These are phyloP conservation scores for Diglossa cyanea DNA, from an alignment of 2,797 vertebrate genomes.

Conservation along the genomic window DNA sequence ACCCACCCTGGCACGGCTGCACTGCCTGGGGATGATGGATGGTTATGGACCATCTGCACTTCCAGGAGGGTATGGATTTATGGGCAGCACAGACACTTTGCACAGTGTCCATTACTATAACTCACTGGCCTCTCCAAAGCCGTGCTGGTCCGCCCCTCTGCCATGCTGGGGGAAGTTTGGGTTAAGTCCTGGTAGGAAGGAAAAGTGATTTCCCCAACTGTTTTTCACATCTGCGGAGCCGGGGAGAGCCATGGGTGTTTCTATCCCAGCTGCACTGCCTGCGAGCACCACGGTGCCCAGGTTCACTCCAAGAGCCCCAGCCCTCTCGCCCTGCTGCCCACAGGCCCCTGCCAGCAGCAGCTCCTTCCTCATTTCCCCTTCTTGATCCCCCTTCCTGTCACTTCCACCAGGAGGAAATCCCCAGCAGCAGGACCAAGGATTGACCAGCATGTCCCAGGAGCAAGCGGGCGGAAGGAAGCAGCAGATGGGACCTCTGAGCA, in stretches of 20 bases:
- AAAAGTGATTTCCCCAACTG: neutral
- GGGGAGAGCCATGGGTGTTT: neutral
- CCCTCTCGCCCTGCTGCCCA: neutral
- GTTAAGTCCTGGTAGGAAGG: constrained; percentile 34
- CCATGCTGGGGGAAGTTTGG: neutral
- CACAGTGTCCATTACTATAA: constrained; percentile 83
- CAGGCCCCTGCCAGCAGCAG: accelerated
- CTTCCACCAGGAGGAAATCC: neutral
- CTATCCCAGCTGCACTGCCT: accelerated
- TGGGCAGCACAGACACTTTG: constrained; percentile 76
- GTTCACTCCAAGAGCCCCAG: neutral
- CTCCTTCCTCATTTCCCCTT: neutral
- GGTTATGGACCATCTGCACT: constrained; percentile 86
- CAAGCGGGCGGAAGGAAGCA: neutral
- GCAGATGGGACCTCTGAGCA: neutral
- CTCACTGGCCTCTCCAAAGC: constrained; percentile 79
- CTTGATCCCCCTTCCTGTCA: neutral
- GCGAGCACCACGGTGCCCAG: accelerated
- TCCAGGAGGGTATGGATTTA: constrained; percentile 82
- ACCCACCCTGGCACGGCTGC: constrained; percentile 70
- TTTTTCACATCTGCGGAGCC: neutral
- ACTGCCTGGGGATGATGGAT: constrained; percentile 77
- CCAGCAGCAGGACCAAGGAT: neutral
- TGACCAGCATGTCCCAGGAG: accelerated
- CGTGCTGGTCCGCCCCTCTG: constrained; percentile 49